Evolutionary conservation across 2,888 invertebrate genomes (phyloP).

Genomic region (Exephanes ischioxanthus): DNA sequence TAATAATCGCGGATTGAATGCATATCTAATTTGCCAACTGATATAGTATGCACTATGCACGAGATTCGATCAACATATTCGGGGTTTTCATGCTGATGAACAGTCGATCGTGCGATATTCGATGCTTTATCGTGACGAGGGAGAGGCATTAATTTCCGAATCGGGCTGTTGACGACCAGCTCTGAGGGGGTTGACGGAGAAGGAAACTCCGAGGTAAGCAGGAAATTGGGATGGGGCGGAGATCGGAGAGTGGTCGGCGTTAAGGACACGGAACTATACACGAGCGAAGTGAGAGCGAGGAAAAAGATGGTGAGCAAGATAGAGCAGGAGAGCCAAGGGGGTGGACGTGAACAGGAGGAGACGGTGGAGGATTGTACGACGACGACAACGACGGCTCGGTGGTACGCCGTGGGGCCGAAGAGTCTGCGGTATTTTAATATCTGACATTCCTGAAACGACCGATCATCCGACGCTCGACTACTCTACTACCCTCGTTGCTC

Average conservation of each 20-base stretch:
- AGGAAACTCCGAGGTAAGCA: slow-evolving; percentile 65
- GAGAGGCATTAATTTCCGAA: slow-evolving; percentile 7
- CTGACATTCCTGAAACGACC: slow-evolving; percentile 83
- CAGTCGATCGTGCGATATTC: neutral
- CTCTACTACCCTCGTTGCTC: slow-evolving; percentile 54
- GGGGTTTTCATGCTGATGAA: neutral
- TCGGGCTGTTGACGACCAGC: neutral
- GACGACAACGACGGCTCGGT: slow-evolving; percentile 60
- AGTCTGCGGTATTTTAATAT: slow-evolving; percentile 84
- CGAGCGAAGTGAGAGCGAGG: slow-evolving; percentile 36
- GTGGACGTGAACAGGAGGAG: slow-evolving; percentile 59
- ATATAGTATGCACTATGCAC: neutral
- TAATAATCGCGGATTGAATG: neutral
- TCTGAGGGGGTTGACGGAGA: slow-evolving; percentile 25
- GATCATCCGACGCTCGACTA: slow-evolving; percentile 77
- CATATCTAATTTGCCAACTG: slow-evolving; percentile 1
- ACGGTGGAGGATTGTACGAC: slow-evolving; percentile 58
- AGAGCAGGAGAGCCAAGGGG: slow-evolving; percentile 38
- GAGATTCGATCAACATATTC: neutral
- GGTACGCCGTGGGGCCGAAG: slow-evolving; percentile 75
- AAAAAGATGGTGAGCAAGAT: slow-evolving; percentile 47
- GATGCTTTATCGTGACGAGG: neutral
- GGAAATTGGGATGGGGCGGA: slow-evolving; percentile 71
- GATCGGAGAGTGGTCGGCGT: slow-evolving; percentile 38
- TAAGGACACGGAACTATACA: slow-evolving; percentile 6